A percentile compares a stretch with the other conserved stretches of the same genome.
phyloP scores from a whole-genome alignment of 2,113 vertebrate species.

The Perca schrenkii region DNA sequence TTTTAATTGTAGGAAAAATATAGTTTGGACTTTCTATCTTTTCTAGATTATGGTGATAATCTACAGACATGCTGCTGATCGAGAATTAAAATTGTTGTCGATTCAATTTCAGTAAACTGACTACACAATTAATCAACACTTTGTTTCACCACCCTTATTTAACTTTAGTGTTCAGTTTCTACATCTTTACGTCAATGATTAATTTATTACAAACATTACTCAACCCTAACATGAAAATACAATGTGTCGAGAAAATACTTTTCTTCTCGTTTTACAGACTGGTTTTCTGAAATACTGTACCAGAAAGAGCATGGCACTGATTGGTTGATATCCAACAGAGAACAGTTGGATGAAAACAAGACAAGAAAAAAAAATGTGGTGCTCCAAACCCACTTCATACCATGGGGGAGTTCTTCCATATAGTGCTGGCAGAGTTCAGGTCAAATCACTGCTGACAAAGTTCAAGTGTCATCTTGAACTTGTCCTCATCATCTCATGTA shows the following conservation, averaged over 20 bases:
- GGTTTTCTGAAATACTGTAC: background rate
- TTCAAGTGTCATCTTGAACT: background rate
- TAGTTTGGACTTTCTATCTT: too few species aligned
- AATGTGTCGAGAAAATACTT: background rate
- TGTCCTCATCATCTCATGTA: background rate
- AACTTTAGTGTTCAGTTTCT: too few species aligned
- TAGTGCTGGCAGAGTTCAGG: conserved; percentile 7
- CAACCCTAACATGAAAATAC: background rate
- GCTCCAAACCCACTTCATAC: background rate
- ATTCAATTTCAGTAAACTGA: too few species aligned
- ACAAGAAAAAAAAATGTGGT: background rate
- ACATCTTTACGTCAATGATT: background rate
- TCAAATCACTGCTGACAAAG: background rate
- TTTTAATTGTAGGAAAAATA: too few species aligned
- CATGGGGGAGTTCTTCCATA: background rate
- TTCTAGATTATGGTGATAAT: too few species aligned
- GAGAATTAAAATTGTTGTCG: too few species aligned
- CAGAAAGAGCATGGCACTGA: background rate
- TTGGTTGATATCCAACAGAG: background rate
- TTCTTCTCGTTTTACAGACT: background rate
- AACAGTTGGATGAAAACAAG: background rate
- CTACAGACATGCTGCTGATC: too few species aligned
- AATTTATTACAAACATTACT: too few species aligned
- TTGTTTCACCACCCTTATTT: too few species aligned
- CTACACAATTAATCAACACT: too few species aligned